These are phyloP conservation scores for Holcopasites calliopsidis DNA, from an alignment of 1,140 invertebrate genomes.

Conservation along the genomic window DNA sequence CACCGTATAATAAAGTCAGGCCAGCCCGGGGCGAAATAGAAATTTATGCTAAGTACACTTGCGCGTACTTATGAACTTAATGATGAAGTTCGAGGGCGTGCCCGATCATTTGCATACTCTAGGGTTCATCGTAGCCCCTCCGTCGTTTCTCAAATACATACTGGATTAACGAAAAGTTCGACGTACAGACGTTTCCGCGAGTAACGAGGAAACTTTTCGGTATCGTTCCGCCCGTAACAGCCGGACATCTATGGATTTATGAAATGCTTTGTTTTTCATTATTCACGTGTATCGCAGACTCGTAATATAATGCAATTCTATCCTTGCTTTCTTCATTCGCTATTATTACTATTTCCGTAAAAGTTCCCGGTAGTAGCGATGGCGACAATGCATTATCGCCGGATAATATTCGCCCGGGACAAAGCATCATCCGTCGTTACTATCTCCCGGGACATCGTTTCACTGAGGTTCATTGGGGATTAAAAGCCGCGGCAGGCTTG, in stretches of 20 bases:
- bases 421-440: neutral
- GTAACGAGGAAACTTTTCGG: conserved; percentile 58
- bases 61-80: conserved; percentile 61
- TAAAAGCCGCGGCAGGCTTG: neutral
- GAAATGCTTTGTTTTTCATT: too few relatives aligned
- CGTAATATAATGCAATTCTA: conserved; percentile 11
- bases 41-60: conserved; percentile 63
- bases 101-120: conserved; percentile 58
- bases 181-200: conserved; percentile 32
- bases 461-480: neutral
- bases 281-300: neutral
- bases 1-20: conserved; percentile 5
- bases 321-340: too few relatives aligned
- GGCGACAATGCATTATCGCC: neutral
- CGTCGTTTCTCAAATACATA: conserved; percentile 7
- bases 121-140: neutral
- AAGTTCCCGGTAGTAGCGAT: too few relatives aligned
- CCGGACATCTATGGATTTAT: neutral
- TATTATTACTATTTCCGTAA: too few relatives aligned
- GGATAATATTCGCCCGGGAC: neutral
- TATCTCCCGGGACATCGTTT: neutral
- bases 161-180: conserved; percentile 54
- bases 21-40: conserved; percentile 17
- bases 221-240: conserved; percentile 27
- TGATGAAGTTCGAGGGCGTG: conserved; percentile 56